A percentile compares a stretch with the other conserved stretches of the same genome.
Conservation (phyloP, 2,888 invertebrate genomes). For the Pseudococcus viburni region DNA sequence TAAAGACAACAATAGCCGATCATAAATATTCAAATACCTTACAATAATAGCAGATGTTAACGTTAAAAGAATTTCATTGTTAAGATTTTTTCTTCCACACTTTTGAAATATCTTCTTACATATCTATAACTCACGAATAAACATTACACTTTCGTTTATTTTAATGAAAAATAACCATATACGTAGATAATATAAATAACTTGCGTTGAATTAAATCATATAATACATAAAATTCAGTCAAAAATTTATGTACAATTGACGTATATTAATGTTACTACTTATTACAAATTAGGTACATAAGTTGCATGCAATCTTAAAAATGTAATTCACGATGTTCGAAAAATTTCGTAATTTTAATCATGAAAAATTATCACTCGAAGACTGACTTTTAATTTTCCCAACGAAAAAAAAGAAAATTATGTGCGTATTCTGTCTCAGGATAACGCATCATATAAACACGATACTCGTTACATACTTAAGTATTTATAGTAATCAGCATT, state of each 20-base stretch:
- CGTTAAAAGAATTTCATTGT: neutral
- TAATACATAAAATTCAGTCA: constrained; percentile 44
- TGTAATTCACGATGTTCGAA: neutral
- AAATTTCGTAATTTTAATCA: neutral
- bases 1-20: no score
- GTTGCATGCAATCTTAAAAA: neutral
- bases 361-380: neutral
- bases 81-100: no score
- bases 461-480: no score
- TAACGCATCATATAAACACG: no score
- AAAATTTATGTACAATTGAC: constrained; percentile 47
- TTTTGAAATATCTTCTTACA: no score
- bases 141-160: neutral
- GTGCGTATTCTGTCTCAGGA: no score
- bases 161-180: neutral
- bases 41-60: neutral
- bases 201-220: neutral
- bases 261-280: neutral
- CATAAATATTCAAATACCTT: no score
- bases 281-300: neutral
- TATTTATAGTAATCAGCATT: no score
- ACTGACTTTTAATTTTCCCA: neutral
- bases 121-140: neutral
- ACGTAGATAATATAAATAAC: neutral
- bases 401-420: neutral